Evolutionary conservation across 2,888 invertebrate species (phyloP), one percentile per base, ranked within the genome.

Genomic region (Minunthozetes semirufus): DNA sequence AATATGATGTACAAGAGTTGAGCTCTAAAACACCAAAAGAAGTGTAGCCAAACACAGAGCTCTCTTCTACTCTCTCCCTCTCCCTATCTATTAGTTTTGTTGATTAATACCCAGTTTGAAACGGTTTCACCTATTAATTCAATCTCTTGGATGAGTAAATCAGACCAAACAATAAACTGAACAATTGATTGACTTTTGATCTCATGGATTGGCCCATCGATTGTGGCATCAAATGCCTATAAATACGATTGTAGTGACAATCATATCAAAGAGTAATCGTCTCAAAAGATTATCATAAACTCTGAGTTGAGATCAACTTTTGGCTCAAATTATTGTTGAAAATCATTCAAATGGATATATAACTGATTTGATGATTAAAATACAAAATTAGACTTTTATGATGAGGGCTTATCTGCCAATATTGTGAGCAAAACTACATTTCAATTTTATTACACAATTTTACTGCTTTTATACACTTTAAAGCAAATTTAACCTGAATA

Each of bases 41-140:
- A 33, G 46, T 48, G 15, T 11, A 48, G 46, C 17, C 27, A 61
- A 61, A 11, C 11, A 5, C 6, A 8, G 13, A 29, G 61, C 27
- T 29, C 61, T 61, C 29, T 9, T n/a, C n/a, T n/a, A 17, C 61
- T 61, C 61, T 61, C 61, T 27, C 61, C n/a, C 61, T 61, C 61
- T 61, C 61, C n/a, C 61, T 61, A 11, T 61, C 61, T 29, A 11
- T 48, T 19, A 11, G 33, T 33, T 33, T 3, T 5, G 33, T 33
- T 33, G 33, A 33, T 33, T 33, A 33, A 33, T 33, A 33, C 33
- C 33, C 19, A 22, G 59, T 59, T 59, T 22, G 59, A 59, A 19
- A 59, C 59, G 22, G 19, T 19, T 19, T 19, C 59, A 59, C 19
- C 22, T 59, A 48, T 48, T 3, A 33, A 33, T 33, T 8, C 33